Evolutionary conservation across 2,888 invertebrate genomes (phyloP), one percentile per base, ranked within the genome.

Genomic region (Brenthis ino): DNA sequence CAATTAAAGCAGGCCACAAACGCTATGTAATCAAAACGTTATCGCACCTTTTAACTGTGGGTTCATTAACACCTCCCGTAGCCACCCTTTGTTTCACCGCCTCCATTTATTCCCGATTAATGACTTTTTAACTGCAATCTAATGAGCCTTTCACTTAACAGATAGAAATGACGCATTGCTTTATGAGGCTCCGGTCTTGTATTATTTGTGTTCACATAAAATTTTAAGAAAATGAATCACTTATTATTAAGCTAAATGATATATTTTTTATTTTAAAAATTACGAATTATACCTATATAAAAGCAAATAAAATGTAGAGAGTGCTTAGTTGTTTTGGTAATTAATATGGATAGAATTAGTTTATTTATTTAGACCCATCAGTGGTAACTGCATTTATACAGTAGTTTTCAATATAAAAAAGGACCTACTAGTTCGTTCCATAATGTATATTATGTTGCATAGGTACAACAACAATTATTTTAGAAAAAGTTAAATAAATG

Each of bases 101-200:
- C 71, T 74, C 74, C 71, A 69, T 76, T 75, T 68, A 75, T 73
- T 71, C 55, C 58, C 72, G 69, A 76, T 77, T 74, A 77, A 76
- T 77, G 74, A 72, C 71, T 75, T 75, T 75, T 74, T 76, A 75
- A 76, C 75, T 70, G 70, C 71, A 63, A 72, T 71, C 73, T 77
- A 73, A 75, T 76, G 74, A 75, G 73, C 69, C 63, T 70, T 58
- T 57, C 69, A 58, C 70, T 70, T 73, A 67, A 65, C 70, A 67
- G 68, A 65, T 67, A 47, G 48, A 47, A 65, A 65, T 64, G 61
- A 67, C 55, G 55, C 55, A 64, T 55, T 55, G 16, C 64, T 63
- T 53, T 53, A 50, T 53, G 51, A 53, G 16, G 33, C 43, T 43
- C 37, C 12, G 51, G 33, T 51, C 33, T 53, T 12, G 20, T 33